phyloP scores from a whole-genome alignment of 2,113 vertebrate species.

The Albula glossodonta region DNA sequence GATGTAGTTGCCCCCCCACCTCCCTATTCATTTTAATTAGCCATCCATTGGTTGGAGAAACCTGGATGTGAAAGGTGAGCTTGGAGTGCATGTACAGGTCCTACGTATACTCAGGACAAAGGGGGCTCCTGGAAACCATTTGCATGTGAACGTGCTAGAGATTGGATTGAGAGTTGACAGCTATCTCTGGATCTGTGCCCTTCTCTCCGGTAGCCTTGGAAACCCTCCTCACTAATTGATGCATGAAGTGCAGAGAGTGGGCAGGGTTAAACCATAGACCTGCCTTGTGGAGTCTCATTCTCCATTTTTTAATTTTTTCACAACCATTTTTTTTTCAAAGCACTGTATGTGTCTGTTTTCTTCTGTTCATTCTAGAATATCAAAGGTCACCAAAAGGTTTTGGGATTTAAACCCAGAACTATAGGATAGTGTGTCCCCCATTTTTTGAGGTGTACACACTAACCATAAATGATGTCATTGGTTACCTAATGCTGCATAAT shows the following conservation, averaged over 20 bases:
- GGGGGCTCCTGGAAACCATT: background rate
- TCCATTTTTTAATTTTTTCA: too few species aligned
- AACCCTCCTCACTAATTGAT: background rate
- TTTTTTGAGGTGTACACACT: too few species aligned
- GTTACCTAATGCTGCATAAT: background rate
- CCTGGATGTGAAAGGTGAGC: background rate
- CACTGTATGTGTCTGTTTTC: background rate
- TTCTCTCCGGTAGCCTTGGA: background rate
- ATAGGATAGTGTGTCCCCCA: too few species aligned
- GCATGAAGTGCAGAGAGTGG: too few species aligned
- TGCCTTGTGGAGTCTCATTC: too few species aligned
- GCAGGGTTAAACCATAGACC: too few species aligned
- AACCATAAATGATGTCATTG: too few species aligned
- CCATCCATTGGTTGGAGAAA: background rate
- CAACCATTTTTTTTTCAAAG: too few species aligned
- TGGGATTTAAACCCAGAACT: background rate
- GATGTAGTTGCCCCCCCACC: background rate
- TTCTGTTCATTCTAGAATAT: background rate
- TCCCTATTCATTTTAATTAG: background rate
- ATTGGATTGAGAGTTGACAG: background rate
- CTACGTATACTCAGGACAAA: background rate
- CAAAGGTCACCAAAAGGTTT: background rate
- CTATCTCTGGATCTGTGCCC: background rate
- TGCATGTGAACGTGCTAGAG: background rate
- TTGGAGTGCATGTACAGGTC: background rate